Base-by-base conservation (phyloP, 2,797 vertebrate genomes). In the Oophaga sylvatica region DNA sequence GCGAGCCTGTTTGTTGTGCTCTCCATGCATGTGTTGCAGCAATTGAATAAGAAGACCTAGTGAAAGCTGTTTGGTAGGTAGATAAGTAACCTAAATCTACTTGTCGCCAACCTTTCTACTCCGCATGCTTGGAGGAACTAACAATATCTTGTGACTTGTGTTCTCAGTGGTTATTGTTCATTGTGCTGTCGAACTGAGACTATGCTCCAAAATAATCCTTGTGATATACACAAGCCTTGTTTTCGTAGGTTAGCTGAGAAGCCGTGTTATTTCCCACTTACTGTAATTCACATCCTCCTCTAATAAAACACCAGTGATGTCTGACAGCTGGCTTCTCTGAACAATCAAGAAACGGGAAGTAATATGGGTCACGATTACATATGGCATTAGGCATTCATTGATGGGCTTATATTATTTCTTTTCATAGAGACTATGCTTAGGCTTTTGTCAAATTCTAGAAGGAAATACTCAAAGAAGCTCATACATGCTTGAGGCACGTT, bases 281-380 rank as follows among this genome's bases (percentile, higher is more conserved):
- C 63, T 76, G 35, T 84, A 17, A 76, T 76, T 22, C 31, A 84
- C 83, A 63, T 84, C 70, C 83, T 84, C n/a, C 59, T 76, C 3
- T 67, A 29, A 31, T 57, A 19, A 41, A 35, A 1, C 59, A 29
- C 13, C 8, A 22, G 31, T 73, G 53, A 84, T 76, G 35, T 76
- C 56, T 17, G 19, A 70, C 83, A 63, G 75, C 68, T 62, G 82
- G 29, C 13, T 71, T 11, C 35, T 29, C 20, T 41, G 29, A 75
- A 84, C 70, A 76, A 62, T 76, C 10, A 62, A 62, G 71, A 20
- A 59, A 9, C 63, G 11, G 83, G 59, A 84, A 76, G 48, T 53
- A 75, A 71, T 41, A n/a, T 41, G 48, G 22, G 20, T 45, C 57
- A 73, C 75, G 48, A 31, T 73, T 76, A 9, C 20, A 19, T 60